Evolutionary conservation across 2,888 invertebrate species (phyloP).

Genomic region (Aleiodes alternator): DNA sequence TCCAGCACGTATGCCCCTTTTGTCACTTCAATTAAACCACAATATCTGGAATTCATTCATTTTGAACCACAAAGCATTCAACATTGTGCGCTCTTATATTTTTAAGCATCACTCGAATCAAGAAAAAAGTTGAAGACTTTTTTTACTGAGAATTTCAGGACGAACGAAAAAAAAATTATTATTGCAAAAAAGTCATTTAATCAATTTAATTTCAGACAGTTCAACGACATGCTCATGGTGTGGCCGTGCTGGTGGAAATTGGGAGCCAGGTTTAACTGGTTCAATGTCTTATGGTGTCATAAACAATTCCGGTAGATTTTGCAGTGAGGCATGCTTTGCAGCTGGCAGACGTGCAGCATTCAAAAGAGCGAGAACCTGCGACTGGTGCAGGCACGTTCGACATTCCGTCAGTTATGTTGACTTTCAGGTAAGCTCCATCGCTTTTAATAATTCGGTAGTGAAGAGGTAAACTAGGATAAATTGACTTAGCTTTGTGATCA

Average conservation of each 20-base stretch:
- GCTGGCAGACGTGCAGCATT: conserved; percentile 93
- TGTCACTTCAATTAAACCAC: too few species aligned
- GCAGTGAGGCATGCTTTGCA: conserved; percentile 93
- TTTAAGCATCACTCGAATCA: too few species aligned
- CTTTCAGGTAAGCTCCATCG: conserved; percentile 77
- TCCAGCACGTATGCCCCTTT: too few species aligned
- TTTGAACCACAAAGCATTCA: too few species aligned
- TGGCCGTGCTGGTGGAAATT: conserved; percentile 77
- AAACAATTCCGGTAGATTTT: conserved; percentile 79
- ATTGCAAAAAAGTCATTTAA: neutral
- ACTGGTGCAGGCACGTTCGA: conserved; percentile 94
- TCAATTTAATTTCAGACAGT: conserved; percentile 55
- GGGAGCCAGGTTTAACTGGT: conserved; percentile 73
- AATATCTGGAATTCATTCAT: too few species aligned
- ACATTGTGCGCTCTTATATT: too few species aligned
- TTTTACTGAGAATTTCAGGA: too few species aligned
- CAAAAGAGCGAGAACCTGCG: conserved; percentile 93
- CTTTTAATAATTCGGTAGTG: too few species aligned
- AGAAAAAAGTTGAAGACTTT: too few species aligned
- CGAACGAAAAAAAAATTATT: too few species aligned
- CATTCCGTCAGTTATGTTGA: conserved; percentile 95
- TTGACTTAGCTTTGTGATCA: too few species aligned
- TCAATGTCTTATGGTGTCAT: conserved; percentile 68
- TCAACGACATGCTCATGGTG: conserved; percentile 67
- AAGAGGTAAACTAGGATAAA: neutral